phyloP scores from a whole-genome alignment of 2,888 invertebrate species.

The Ceraclea dissimilis region DNA sequence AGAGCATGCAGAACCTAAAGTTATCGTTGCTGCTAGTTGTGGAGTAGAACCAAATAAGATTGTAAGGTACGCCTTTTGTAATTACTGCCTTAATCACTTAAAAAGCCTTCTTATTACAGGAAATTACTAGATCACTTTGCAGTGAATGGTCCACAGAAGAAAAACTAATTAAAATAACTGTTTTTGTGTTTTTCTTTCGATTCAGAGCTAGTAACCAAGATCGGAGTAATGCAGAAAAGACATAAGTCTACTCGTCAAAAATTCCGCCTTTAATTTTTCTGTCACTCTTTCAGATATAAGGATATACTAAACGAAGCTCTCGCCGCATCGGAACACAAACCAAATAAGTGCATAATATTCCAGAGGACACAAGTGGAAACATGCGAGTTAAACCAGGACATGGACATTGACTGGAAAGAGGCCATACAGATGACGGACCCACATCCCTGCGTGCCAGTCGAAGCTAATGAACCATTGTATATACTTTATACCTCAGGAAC shows the following conservation, averaged over 20 bases:
- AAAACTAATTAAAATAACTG: too few species aligned
- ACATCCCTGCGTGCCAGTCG: constrained; percentile 75
- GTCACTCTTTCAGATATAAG: constrained; percentile 64
- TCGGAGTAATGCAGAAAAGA: too few species aligned
- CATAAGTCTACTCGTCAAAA: too few species aligned
- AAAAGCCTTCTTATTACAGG: too few species aligned
- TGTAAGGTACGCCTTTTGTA: constrained; percentile 51
- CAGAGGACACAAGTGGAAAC: constrained; percentile 65
- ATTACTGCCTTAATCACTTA: not conserved
- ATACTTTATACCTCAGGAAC: constrained; percentile 89
- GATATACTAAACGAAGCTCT: constrained; percentile 77
- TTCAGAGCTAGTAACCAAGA: too few species aligned
- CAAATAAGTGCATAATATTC: constrained; percentile 72
- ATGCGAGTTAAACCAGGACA: constrained; percentile 52
- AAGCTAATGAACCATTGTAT: constrained; percentile 85
- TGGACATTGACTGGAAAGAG: constrained; percentile 74
- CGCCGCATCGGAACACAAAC: constrained; percentile 62
- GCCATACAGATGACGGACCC: constrained; percentile 57
- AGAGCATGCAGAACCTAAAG: constrained; percentile 80
- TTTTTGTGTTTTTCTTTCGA: too few species aligned
- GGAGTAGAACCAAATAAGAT: constrained; percentile 84
- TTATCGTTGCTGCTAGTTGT: constrained; percentile 84
- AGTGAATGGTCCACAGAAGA: too few species aligned
- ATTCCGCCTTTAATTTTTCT: too few species aligned
- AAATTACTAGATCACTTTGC: too few species aligned